Evolutionary conservation across 2,888 invertebrate species (phyloP).

Genomic region (Calameuta filiformis): DNA sequence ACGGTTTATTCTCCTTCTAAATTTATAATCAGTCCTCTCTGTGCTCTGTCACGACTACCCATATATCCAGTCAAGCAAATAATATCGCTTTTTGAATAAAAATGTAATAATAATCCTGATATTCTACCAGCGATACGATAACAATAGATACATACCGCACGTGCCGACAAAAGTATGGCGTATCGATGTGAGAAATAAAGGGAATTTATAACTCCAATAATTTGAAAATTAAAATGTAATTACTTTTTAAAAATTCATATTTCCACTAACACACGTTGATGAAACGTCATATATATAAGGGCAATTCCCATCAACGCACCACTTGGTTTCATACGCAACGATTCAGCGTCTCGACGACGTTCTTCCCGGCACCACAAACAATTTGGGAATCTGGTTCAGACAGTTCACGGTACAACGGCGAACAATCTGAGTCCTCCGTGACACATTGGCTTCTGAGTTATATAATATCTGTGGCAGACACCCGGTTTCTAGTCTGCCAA

Average conservation of each 20-base stretch:
- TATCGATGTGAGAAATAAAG: not conserved
- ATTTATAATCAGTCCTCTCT: slow-evolving; percentile 51
- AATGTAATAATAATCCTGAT: too few relatives aligned
- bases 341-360: not conserved
- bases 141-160: too few relatives aligned
- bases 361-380: slow-evolving; percentile 14
- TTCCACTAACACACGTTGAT: not conserved
- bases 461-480: slow-evolving; percentile 53
- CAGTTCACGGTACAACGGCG: slow-evolving; percentile 33
- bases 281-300: too few relatives aligned
- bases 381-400: slow-evolving; percentile 38
- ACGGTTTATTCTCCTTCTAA: slow-evolving; percentile 25
- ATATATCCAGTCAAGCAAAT: not conserved
- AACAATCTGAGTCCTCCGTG: slow-evolving; percentile 30
- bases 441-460: slow-evolving; percentile 54
- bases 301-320: too few relatives aligned
- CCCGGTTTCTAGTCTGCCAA: slow-evolving; percentile 35
- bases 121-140: too few relatives aligned
- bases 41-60: slow-evolving; percentile 45
- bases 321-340: too few relatives aligned
- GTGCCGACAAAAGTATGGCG: not conserved
- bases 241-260: not conserved
- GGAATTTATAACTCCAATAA: not conserved
- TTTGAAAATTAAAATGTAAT: not conserved
- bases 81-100: not conserved